A percentile compares a stretch with the other conserved stretches of the same genome.
These are phyloP conservation scores for Bolinopsis microptera DNA, from an alignment of 37 sponge, comb jelly and placozoan genomes.

Conservation along the genomic window DNA sequence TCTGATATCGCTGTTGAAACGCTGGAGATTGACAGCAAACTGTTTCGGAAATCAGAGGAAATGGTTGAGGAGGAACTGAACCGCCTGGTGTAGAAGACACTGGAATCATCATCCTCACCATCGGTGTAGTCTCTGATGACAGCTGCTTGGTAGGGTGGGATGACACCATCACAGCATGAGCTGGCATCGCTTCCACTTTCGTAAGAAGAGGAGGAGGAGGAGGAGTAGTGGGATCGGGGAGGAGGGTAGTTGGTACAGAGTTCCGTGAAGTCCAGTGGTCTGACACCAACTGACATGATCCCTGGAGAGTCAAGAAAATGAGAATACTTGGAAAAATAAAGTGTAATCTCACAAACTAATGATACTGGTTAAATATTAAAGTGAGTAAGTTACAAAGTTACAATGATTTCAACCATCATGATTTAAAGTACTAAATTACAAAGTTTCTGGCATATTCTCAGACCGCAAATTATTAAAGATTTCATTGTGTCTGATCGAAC, in stretches of 20 bases:
- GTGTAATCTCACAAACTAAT: too few species aligned
- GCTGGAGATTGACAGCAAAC: neutral
- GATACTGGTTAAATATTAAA: too few species aligned
- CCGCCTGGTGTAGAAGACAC: neutral
- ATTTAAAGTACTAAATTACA: too few species aligned
- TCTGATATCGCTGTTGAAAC: neutral
- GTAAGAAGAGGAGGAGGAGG: constrained; percentile 15
- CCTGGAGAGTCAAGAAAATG: neutral
- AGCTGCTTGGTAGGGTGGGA: neutral
- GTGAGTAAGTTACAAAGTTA: too few species aligned
- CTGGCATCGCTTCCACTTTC: neutral
- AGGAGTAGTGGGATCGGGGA: neutral
- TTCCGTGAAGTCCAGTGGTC: neutral
- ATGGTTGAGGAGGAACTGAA: neutral
- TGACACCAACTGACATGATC: neutral
- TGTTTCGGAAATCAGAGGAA: neutral
- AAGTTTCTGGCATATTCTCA: too few species aligned
- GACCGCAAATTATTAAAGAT: too few species aligned
- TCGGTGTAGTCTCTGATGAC: neutral
- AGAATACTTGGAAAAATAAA: too few species aligned
- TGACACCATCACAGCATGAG: neutral
- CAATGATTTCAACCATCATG: too few species aligned
- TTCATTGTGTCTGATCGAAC: too few species aligned
- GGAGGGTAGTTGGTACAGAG: constrained; percentile 28
- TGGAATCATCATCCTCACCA: neutral